Percentiles rank a stretch among this genome's conserved stretches.
phyloP scores from a whole-genome alignment of 2,797 vertebrate species.

The Spondyliosoma cantharus region DNA sequence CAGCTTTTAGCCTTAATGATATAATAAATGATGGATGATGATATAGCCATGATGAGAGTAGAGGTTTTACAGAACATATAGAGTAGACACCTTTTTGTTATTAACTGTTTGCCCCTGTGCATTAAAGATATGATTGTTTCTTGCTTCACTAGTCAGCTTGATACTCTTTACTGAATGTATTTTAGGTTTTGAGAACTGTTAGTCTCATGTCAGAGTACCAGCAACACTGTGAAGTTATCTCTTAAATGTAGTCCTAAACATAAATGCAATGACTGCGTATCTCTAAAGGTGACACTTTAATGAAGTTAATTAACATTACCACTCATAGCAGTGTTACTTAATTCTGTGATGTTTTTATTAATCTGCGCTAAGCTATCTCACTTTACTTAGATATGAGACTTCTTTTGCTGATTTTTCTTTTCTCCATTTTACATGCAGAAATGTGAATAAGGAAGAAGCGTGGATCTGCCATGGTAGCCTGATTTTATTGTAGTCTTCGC shows the following conservation, averaged over 20 bases:
- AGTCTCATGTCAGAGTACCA: neutral
- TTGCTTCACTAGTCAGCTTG: too few relatives aligned
- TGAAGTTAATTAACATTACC: conserved; percentile 22
- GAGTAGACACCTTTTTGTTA: neutral
- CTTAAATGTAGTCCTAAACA: conserved; percentile 8
- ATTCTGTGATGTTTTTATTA: conserved; percentile 22
- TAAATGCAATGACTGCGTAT: conserved; percentile 16
- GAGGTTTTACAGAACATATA: neutral
- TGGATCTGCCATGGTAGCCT: conserved; percentile 18
- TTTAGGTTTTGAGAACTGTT: neutral
- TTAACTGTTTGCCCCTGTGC: neutral
- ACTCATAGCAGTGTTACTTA: conserved; percentile 12
- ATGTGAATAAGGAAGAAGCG: conserved; percentile 27
- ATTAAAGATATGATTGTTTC: neutral
- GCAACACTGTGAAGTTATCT: neutral
- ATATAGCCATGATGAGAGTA: neutral
- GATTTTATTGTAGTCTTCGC: conserved; percentile 44
- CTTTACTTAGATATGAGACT: conserved; percentile 9
- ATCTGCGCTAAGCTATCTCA: conserved; percentile 3
- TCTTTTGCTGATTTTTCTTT: conserved; percentile 5
- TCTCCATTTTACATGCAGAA: conserved; percentile 26
- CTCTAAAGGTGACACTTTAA: conserved; percentile 6
- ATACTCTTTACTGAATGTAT: too few relatives aligned
- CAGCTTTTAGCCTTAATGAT: conserved; percentile 2
- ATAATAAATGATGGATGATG: conserved; percentile 14